Evolutionary conservation across 1,140 invertebrate species (phyloP), one percentile per base, ranked within the genome.

Genomic region (Panagrolaimus sp.): DNA sequence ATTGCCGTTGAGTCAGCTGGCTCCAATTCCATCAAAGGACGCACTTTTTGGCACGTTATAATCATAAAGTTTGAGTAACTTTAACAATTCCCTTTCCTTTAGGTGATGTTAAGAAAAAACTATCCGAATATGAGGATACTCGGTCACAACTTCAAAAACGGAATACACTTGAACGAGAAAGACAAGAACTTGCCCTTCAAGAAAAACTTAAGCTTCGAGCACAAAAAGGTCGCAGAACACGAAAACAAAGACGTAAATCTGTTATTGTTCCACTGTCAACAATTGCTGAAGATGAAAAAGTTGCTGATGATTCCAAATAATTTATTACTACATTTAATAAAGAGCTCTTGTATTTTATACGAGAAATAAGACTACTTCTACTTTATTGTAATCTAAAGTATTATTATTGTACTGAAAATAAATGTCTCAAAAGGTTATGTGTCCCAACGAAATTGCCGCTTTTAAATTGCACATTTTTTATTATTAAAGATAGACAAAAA

Each of bases 71-170:
- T 9, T 16, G 46, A 31, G n/a, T n/a, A n/a, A n/a, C n/a, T 9
- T 20, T n/a, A 25, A 8, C 42, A 66, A 31, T 51, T 13, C 14
- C 43, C 16, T 51, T 7, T 13, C 14, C 8, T 72, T 66, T 23
- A 77, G 75, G 76, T 47, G 76, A 78, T 67, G 76, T 78, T 4
- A 76, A 73, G 45, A 68, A 79, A 65, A 78, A 78, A 63, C 45
- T 78, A 43, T 64, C 66, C 44, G 76, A 78, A 61, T 74, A 77
- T 23, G 76, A 78, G 51, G 66, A 74, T 42, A 74, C 74, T n/a
- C 63, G 77, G 20, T 67, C 68, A 23, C 64, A 74, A 42, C 68
- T 78, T 27, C 73, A 78, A 63, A 70, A 74, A 42, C 53, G 76
- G 31, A 74, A 78, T 25, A 70, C 65, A 47, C 27, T 71, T 8